Evolutionary conservation across 2,797 vertebrate genomes (phyloP).

Genomic region (Vespertilio murinus): DNA sequence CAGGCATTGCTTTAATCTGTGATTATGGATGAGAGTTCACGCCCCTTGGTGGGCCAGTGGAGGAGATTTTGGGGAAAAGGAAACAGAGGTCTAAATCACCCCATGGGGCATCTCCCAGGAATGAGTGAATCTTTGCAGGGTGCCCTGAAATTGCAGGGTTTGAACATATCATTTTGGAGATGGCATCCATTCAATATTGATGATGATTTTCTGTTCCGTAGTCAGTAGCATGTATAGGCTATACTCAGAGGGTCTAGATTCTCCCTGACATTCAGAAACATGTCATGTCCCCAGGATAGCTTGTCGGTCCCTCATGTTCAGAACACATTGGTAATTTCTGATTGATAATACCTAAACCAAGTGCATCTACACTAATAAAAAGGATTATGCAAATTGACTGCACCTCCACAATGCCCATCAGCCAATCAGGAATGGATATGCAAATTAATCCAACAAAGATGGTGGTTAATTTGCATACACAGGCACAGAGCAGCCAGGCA

Average conservation of each 20-base stretch:
- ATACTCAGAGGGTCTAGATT: not conserved
- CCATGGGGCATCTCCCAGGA: not conserved
- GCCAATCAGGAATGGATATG: no score
- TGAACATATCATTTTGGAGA: not conserved
- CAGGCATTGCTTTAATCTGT: not conserved
- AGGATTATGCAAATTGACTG: no score
- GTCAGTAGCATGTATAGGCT: not conserved
- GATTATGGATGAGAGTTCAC: not conserved
- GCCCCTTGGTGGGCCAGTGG: not conserved
- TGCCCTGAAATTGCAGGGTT: no score
- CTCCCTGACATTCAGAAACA: not conserved
- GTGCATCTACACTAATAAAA: not conserved
- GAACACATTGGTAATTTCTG: not conserved
- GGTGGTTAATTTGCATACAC: no score
- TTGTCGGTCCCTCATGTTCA: not conserved
- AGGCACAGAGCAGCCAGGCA: no score
- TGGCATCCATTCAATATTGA: not conserved
- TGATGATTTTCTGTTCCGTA: not conserved
- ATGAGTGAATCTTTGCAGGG: not conserved
- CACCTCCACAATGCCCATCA: no score
- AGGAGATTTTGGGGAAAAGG: not conserved
- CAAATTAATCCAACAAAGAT: no score
- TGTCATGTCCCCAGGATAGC: accelerated
- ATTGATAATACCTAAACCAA: not conserved
- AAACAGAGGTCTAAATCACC: not conserved